Evolutionary conservation across 2,888 invertebrate genomes (phyloP).

Genomic region (Dynastes hyllus): DNA sequence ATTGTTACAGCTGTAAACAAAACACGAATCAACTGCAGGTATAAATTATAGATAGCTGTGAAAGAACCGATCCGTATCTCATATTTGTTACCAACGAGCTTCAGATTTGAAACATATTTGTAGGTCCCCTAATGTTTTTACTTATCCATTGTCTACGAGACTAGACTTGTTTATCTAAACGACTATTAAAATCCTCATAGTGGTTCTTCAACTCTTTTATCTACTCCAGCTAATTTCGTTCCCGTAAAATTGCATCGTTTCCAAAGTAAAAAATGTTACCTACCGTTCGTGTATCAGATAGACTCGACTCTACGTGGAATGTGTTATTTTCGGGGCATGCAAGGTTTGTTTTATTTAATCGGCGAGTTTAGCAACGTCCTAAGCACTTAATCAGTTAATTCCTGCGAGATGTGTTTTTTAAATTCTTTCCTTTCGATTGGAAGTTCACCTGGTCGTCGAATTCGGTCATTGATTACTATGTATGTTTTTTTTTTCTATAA

Average conservation of each 20-base stretch:
- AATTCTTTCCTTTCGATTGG: background rate
- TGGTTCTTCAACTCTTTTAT: constrained; percentile 7
- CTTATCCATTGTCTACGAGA: background rate
- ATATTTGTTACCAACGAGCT: background rate
- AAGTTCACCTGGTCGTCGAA: background rate
- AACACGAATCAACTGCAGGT: background rate
- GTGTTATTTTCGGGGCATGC: background rate
- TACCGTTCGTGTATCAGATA: background rate
- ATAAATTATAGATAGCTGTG: background rate
- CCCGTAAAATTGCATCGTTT: constrained; percentile 1
- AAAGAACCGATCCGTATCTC: background rate
- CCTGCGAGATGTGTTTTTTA: background rate
- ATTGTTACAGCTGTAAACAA: background rate
- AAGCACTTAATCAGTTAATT: background rate
- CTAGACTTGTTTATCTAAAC: background rate
- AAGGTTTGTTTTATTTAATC: background rate
- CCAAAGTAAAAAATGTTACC: background rate
- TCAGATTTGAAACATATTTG: background rate
- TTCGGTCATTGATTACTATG: background rate
- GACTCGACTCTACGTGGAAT: background rate
- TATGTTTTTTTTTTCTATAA: background rate
- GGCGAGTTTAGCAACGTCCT: background rate
- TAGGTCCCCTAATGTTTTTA: background rate
- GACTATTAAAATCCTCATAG: background rate
- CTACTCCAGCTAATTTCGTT: background rate